A percentile compares a stretch with the other conserved stretches of the same genome.
Conservation (phyloP, 2,113 vertebrate genomes). For the Eira barbara region DNA sequence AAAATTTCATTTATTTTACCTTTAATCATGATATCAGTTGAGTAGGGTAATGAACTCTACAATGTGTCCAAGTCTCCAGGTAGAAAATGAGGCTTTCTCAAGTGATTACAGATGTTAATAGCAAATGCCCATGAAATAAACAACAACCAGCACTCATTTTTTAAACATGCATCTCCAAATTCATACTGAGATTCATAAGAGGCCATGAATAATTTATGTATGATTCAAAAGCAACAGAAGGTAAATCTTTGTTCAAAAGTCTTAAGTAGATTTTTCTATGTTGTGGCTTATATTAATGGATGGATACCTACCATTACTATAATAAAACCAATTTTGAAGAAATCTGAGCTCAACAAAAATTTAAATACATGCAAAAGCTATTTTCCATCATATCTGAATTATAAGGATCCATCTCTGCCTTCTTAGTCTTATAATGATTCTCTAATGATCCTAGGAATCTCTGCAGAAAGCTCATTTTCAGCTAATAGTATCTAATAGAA, state of each 20-base stretch:
- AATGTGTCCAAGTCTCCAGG: background rate
- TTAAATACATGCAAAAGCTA: conserved; percentile 46
- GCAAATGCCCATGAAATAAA: background rate
- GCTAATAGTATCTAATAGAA: conserved; percentile 11
- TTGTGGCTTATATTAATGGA: conserved; percentile 20
- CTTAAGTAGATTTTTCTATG: conserved; percentile 25
- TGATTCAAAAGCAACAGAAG: conserved; percentile 16
- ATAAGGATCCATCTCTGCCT: conserved; percentile 1
- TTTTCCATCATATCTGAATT: conserved; percentile 33
- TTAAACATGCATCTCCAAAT: conserved; percentile 31
- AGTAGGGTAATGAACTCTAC: background rate
- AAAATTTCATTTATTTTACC: conserved; percentile 18
- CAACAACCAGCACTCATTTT: background rate
- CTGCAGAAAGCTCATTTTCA: conserved; percentile 48
- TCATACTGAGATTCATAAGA: conserved; percentile 37
- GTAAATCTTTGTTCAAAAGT: conserved; percentile 37
- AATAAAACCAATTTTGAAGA: conserved; percentile 49
- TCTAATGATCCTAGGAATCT: conserved; percentile 42
- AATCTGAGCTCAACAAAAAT: conserved; percentile 17
- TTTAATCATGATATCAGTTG: background rate
- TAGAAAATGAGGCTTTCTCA: conserved; percentile 11
- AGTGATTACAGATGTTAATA: conserved; percentile 20
- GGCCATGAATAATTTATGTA: conserved; percentile 31
- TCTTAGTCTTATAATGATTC: conserved; percentile 44
- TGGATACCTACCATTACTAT: background rate